Percentiles rank a stretch among this genome's conserved stretches.
These are phyloP conservation scores for Tylochromis polylepis DNA, from an alignment of 2,113 vertebrate genomes.

Conservation along the genomic window DNA sequence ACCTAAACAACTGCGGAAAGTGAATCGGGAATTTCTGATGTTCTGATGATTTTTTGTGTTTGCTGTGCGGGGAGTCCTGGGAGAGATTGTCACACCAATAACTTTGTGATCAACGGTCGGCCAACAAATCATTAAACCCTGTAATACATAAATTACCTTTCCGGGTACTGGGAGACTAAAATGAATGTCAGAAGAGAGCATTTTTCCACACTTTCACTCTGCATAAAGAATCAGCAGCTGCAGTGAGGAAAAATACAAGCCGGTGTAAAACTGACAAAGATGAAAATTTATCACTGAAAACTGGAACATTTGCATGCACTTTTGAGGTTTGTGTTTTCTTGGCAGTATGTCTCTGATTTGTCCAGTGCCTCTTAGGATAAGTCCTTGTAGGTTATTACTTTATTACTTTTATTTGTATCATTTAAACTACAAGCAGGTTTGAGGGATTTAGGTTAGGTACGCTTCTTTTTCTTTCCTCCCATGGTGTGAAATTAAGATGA, in stretches of 20 bases:
- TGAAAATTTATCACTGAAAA: not conserved
- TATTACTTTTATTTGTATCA: not conserved
- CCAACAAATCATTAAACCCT: not conserved
- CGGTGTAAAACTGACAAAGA: not conserved
- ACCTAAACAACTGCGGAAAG: not conserved
- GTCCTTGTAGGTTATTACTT: not conserved
- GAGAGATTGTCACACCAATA: not conserved
- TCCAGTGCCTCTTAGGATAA: not conserved
- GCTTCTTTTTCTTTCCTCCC: not conserved
- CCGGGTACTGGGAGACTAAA: not conserved
- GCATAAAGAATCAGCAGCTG: not conserved
- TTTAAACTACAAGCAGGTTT: not conserved
- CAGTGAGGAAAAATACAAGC: not conserved
- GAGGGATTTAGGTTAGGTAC: not conserved
- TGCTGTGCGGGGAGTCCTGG: not conserved
- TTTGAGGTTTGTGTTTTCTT: not conserved
- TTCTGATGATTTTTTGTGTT: conserved; percentile 9
- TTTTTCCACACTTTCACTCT: not conserved
- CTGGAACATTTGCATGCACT: not conserved
- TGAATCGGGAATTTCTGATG: not conserved
- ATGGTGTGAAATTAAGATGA: not conserved
- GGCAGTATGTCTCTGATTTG: not conserved
- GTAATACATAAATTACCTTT: not conserved
- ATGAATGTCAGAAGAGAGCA: not conserved
- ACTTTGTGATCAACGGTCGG: not conserved